Percentiles rank a stretch among this genome's conserved stretches.
These are phyloP conservation scores for Harpalus rubripes DNA, from an alignment of 2,888 invertebrate genomes.

Conservation along the genomic window DNA sequence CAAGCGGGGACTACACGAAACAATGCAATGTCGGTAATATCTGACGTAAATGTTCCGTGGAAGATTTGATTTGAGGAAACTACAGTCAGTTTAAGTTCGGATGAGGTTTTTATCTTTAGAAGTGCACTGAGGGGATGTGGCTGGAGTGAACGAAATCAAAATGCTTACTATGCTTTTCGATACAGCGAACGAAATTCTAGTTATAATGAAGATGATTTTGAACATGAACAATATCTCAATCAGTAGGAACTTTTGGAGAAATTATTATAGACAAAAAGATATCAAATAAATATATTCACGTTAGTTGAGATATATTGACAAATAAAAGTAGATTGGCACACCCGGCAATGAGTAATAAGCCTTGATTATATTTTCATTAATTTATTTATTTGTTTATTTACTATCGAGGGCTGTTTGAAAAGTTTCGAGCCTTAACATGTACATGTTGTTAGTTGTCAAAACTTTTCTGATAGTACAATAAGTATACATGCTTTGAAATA, in stretches of 20 bases:
- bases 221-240: neutral
- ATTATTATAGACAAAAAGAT: too few relatives aligned
- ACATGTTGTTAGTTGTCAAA: too few relatives aligned
- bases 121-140: slow-evolving; percentile 21
- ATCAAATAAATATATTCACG: too few relatives aligned
- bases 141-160: slow-evolving; percentile 18
- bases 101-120: slow-evolving; percentile 74
- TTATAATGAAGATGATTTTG: neutral
- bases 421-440: too few relatives aligned
- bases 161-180: slow-evolving; percentile 41
- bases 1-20: slow-evolving; percentile 46
- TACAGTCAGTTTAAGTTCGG: slow-evolving; percentile 73
- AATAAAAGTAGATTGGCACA: too few relatives aligned
- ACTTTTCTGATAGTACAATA: too few relatives aligned
- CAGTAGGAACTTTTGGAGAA: neutral
- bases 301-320: too few relatives aligned
- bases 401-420: too few relatives aligned
- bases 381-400: too few relatives aligned
- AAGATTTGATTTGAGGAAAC: slow-evolving; percentile 71
- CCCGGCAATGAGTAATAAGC: too few relatives aligned
- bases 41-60: slow-evolving; percentile 64
- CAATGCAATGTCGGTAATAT: slow-evolving; percentile 64
- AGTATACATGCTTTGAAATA: too few relatives aligned
- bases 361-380: too few relatives aligned
- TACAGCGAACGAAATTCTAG: neutral